These are phyloP conservation scores for Nothocercus nigrocapillus DNA, from an alignment of 2,113 vertebrate genomes.

Conservation along the genomic window DNA sequence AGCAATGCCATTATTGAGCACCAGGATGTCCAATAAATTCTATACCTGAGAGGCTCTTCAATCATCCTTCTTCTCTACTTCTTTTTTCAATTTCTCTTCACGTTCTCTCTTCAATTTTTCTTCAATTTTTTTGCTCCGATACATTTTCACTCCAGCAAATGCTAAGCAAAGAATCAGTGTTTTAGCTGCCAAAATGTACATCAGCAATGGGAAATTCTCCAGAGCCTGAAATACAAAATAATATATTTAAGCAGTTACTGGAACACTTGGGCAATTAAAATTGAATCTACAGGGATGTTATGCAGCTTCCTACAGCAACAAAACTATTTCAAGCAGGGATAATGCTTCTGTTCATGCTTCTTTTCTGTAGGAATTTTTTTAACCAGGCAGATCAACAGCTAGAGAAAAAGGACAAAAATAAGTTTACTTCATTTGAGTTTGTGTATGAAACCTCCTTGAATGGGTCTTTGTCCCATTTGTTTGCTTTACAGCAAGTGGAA, in stretches of 20 bases:
- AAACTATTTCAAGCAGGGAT: not conserved
- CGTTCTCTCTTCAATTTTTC: conserved; percentile 76
- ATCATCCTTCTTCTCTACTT: conserved; percentile 81
- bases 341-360: not conserved
- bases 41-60: conserved; percentile 66
- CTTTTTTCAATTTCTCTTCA: conserved; percentile 63
- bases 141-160: conserved; percentile 91
- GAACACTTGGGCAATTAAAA: not conserved
- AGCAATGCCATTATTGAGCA: fast-evolving
- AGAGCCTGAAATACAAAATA: conserved; percentile 79
- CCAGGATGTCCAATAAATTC: not conserved
- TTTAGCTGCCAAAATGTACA: conserved; percentile 95
- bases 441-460: not conserved
- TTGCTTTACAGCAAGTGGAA: not conserved
- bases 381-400: not conserved
- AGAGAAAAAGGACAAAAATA: not conserved
- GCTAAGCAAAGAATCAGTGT: conserved; percentile 91
- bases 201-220: conserved; percentile 89
- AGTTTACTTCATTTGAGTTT: not conserved
- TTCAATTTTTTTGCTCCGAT: conserved; percentile 86
- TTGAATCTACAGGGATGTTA: not conserved
- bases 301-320: not conserved
- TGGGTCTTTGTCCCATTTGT: not conserved
- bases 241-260: not conserved
- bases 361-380: not conserved